Evolutionary conservation across 2,797 vertebrate species (phyloP).

Genomic region (Hephaestus fuliginosus): DNA sequence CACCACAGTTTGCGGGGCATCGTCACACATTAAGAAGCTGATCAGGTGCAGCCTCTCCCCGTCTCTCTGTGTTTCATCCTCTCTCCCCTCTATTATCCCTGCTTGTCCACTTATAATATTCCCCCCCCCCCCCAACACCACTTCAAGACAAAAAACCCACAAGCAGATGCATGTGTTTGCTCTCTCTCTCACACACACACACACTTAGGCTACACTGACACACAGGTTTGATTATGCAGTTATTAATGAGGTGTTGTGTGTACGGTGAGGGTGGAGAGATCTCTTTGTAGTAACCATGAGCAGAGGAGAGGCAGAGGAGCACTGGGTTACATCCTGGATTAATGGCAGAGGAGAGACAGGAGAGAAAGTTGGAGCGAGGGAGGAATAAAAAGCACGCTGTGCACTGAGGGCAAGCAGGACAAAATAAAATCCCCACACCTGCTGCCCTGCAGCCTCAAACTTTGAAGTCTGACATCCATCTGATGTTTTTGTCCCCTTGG

Average conservation of each 20-base stretch:
- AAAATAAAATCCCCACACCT: constrained; percentile 49
- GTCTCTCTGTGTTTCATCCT: constrained; percentile 21
- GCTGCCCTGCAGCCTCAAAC: constrained; percentile 35
- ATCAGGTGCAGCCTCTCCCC: constrained; percentile 51
- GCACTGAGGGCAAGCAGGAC: constrained; percentile 26
- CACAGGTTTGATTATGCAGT: constrained; percentile 79
- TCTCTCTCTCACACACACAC: constrained; percentile 25
- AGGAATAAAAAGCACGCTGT: constrained; percentile 37
- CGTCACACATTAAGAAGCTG: constrained; percentile 42
- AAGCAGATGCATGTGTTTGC: constrained; percentile 72
- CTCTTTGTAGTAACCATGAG: constrained; percentile 76
- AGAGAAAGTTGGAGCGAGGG: constrained; percentile 6
- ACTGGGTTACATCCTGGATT: constrained; percentile 40
- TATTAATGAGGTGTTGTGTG: constrained; percentile 77
- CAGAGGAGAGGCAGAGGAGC: constrained; percentile 42
- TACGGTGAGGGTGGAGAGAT: constrained; percentile 59
- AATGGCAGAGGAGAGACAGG: constrained; percentile 47
- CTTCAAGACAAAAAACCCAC: constrained; percentile 80
- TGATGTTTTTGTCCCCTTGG: constrained; percentile 26
- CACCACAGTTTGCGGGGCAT: constrained; percentile 84
- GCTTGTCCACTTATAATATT: constrained; percentile 68
- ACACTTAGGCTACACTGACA: constrained; percentile 19
- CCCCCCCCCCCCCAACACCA: constrained; percentile 57
- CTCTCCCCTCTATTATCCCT: constrained; percentile 54
- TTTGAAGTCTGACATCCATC: constrained; percentile 57